These are phyloP conservation scores for human DNA, from an alignment of 2,113 vertebrate genomes.

Conservation along the genomic window GRCh38 chr7:76419001-76419500, in stretches of 20 bases:
- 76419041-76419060: not conserved
- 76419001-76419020: not conserved
- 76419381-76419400: not conserved
- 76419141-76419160: not conserved
- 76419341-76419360: conserved; percentile 11
- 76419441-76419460: not conserved
- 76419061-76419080: not conserved
- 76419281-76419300: not conserved
- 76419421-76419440: not conserved
- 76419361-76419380: not conserved
- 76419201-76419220: not conserved
- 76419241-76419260: not conserved
- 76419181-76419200: not conserved
- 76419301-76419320: conserved; percentile 12
- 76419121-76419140: not conserved
- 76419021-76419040: not conserved
- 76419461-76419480: not conserved
- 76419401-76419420: not conserved
- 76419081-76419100: not conserved
- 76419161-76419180: not conserved
- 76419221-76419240: not conserved
- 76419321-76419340: not conserved
- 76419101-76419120: not conserved
- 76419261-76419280: not conserved
- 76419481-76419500: not conserved